phyloP scores from a whole-genome alignment of 2,113 vertebrate species.

The Clarias batrachus region DNA sequence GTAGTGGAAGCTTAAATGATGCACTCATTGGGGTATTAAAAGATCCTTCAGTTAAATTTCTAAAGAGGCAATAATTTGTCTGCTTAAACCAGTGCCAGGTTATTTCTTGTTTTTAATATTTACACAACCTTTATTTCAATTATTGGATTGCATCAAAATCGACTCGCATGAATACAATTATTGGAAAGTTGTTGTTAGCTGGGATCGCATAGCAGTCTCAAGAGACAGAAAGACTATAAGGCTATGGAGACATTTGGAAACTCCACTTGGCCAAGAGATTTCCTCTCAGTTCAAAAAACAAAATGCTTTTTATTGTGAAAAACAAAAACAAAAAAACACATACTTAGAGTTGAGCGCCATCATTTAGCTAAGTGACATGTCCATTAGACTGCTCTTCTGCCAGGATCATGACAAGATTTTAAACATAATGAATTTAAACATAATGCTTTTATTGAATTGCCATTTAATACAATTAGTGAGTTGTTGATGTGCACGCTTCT shows the following conservation, averaged over 20 bases:
- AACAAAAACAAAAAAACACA: constrained; percentile 5
- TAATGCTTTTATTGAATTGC: neutral
- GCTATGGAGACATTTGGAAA: constrained; percentile 23
- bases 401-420: constrained; percentile 21
- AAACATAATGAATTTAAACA: constrained; percentile 22
- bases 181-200: neutral
- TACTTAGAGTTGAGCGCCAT: constrained; percentile 15
- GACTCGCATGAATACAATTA: neutral
- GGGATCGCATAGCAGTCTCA: neutral
- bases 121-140: neutral
- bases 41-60: neutral
- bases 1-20: neutral
- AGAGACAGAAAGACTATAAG: constrained; percentile 22
- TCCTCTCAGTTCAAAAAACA: constrained; percentile 42
- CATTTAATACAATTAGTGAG: neutral
- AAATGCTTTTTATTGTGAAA: constrained; percentile 37
- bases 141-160: neutral
- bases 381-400: constrained; percentile 32
- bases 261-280: constrained; percentile 26
- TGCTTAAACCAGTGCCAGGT: neutral
- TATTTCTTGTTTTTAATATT: constrained; percentile 9
- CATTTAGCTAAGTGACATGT: neutral
- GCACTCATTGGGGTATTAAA: neutral
- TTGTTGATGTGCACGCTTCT: neutral
- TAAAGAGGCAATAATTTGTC: neutral